Base-by-base conservation (phyloP, 2,113 vertebrate species). In the Abramis brama region DNA sequence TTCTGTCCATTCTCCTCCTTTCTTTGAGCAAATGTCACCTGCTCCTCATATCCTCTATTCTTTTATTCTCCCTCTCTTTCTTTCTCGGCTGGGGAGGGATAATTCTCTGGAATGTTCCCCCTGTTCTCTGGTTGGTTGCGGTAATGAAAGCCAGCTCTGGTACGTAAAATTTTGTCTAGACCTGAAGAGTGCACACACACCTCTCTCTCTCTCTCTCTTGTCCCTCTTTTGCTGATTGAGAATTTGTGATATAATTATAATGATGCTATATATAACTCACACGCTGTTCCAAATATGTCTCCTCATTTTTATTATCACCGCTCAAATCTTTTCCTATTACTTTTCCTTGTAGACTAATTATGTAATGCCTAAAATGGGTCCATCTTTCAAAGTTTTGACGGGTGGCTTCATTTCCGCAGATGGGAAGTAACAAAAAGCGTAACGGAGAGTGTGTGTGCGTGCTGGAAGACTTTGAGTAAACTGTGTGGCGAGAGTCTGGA, bases 111-210 rank as follows among this genome's bases (percentile, higher is more conserved):
- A 83, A 83, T 73, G 82, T 70, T 82, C 64, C 80, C 80, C 47
- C 27, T 52, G 64, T 82, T 82, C 47, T 83, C 50, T 83, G 82
- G 27, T 74, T 83, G 82, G 27, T 83, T 43, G 82, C 30, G 1
- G 66, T 83, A 83, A 83, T 83, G 82, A 83, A 83, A 59, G 33
- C 82, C 82, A 83, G 82, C 82, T 57, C 73, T 59, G 47, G 64
- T 73, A 10, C 12, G 68, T 39, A 12, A 23, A 36, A 70, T 21
- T 70, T 23, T n/a, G 66, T 74, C 82, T 83, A 83, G 82, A 57
- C 62, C 79, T 66, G 59, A 62, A 45, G n/a, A 21, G 8, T 66
- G n/a, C 33, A 45, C 60, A 27, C 27, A 52, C 50, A 10, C 8
- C 47, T 33, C 59, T 82, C 60, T 82, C 39, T 82, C 3, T 45